Conservation (phyloP, 1,140 invertebrate species). For the Drosophila sp. region DNA sequence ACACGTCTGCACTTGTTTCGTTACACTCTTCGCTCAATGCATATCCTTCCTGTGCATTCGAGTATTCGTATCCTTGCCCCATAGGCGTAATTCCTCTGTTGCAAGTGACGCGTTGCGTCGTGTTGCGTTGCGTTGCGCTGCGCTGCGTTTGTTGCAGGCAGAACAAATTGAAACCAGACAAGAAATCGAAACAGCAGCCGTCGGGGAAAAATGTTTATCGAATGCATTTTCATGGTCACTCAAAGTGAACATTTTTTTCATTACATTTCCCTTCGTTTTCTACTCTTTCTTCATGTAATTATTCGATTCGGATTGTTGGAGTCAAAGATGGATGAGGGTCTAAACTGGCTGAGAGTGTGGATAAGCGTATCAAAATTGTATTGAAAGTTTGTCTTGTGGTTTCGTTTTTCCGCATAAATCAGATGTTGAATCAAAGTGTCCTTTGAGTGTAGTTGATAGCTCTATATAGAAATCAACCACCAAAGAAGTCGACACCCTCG, state of each 20-base stretch:
- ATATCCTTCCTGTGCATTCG: constrained; percentile 25
- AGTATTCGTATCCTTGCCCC: constrained; percentile 14
- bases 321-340: constrained; percentile 62
- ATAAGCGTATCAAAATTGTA: constrained; percentile 70
- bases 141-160: constrained; percentile 40
- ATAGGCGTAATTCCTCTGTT: constrained; percentile 55
- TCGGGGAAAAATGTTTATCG: constrained; percentile 63
- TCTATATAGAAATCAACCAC: constrained; percentile 22
- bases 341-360: constrained; percentile 45
- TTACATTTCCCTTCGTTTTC: constrained; percentile 25
- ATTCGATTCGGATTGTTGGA: constrained; percentile 36
- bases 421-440: constrained; percentile 48
- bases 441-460: constrained; percentile 42
- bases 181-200: constrained; percentile 23
- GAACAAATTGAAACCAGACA: constrained; percentile 71
- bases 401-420: constrained; percentile 10
- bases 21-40: constrained; percentile 36
- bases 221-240: constrained; percentile 82
- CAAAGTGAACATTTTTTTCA: constrained; percentile 54
- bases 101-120: constrained; percentile 63
- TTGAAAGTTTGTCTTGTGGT: constrained; percentile 51
- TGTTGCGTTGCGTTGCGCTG: constrained; percentile 41
- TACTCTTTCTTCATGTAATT: not conserved
- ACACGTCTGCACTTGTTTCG: constrained; percentile 59
- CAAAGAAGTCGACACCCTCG: not conserved